A percentile compares a stretch with the other conserved stretches of the same genome.
These are phyloP conservation scores for Ecdyonurus torrentis DNA, from an alignment of 2,888 invertebrate genomes.

Conservation along the genomic window DNA sequence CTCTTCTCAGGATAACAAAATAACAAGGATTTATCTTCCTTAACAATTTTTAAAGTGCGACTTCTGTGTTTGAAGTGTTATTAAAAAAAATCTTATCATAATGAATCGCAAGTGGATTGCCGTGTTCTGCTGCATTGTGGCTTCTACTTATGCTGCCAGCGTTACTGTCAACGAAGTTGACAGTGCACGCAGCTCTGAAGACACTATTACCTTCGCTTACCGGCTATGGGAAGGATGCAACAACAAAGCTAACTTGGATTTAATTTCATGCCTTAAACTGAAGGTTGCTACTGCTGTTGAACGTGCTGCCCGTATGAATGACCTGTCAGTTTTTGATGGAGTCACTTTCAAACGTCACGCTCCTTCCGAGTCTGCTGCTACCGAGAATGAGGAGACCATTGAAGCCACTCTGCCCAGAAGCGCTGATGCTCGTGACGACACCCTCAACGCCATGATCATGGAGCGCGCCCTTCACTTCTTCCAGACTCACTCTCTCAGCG, in stretches of 20 bases:
- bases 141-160: background rate
- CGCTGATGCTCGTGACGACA: constrained; percentile 50
- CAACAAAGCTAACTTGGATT: constrained; percentile 19
- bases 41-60: background rate
- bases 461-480: constrained; percentile 58
- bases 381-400: constrained; percentile 41
- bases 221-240: constrained; percentile 70
- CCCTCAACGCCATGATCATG: constrained; percentile 55
- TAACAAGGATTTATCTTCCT: background rate
- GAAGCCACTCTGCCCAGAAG: constrained; percentile 58
- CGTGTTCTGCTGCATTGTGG: constrained; percentile 1
- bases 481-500: constrained; percentile 58
- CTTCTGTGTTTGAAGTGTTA: background rate
- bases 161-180: background rate
- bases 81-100: background rate
- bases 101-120: background rate
- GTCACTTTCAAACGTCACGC: constrained; percentile 53
- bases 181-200: background rate
- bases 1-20: background rate
- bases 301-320: constrained; percentile 45
- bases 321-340: constrained; percentile 53
- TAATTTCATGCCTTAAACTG: constrained; percentile 58
- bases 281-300: constrained; percentile 63
- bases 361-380: constrained; percentile 29
- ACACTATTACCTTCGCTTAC: constrained; percentile 43